Evolutionary conservation across 2,888 invertebrate species (phyloP).

Genomic region (Pseudococcus viburni): DNA sequence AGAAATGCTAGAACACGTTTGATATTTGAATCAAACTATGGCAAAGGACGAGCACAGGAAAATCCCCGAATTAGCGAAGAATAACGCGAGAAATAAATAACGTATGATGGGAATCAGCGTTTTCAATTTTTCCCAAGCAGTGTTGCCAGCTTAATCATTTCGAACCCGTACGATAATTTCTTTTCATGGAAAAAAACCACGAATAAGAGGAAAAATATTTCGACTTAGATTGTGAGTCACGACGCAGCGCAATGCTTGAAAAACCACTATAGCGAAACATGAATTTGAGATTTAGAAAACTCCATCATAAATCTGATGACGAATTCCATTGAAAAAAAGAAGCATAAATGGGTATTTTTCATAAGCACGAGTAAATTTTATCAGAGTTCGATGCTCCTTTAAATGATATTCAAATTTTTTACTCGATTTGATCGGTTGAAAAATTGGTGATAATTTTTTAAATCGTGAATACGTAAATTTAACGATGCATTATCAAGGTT

Average conservation of each 20-base stretch:
- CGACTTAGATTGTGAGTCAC: too few species aligned
- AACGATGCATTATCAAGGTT: conserved; percentile 9
- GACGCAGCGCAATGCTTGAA: too few species aligned
- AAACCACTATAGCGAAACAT: too few species aligned
- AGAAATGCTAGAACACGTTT: too few species aligned
- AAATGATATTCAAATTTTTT: background rate
- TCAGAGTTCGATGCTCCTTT: background rate
- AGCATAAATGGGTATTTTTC: background rate
- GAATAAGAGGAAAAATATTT: too few species aligned
- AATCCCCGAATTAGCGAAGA: background rate
- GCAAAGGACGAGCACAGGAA: background rate
- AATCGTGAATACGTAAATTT: background rate
- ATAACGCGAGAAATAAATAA: background rate
- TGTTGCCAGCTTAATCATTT: too few species aligned
- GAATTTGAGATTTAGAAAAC: too few species aligned
- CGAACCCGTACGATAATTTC: too few species aligned
- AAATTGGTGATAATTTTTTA: background rate
- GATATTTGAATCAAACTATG: too few species aligned
- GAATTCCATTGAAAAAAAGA: background rate
- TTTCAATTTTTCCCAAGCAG: too few species aligned
- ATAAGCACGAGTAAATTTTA: background rate
- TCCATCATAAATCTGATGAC: background rate
- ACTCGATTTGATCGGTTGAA: background rate
- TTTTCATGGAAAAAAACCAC: too few species aligned
- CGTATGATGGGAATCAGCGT: background rate